Conservation (phyloP, 2,888 invertebrate genomes). For the Galerucella calmariensis region DNA sequence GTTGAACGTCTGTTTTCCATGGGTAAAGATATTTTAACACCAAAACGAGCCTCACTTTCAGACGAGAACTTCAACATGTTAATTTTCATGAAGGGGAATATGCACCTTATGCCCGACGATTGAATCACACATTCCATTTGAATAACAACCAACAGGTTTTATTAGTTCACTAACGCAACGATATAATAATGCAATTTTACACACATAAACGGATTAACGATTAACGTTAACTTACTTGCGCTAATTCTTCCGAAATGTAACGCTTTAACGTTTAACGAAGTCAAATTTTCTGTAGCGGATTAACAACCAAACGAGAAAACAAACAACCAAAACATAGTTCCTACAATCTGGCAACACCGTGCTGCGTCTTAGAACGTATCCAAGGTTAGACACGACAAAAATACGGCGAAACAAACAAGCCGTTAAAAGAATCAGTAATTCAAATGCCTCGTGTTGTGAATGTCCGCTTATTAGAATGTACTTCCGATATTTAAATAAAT, state of each 20-base stretch:
- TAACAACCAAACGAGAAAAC: background rate
- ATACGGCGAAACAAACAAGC: too few relatives aligned
- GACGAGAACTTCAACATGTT: slow-evolving; percentile 27
- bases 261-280: background rate
- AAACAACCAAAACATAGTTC: too few relatives aligned
- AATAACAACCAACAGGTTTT: slow-evolving; percentile 21
- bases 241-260: slow-evolving; percentile 21
- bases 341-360: too few relatives aligned
- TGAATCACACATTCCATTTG: background rate
- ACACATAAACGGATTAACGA: too few relatives aligned
- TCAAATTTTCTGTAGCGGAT: slow-evolving; percentile 22
- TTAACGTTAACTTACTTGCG: slow-evolving; percentile 10
- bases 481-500: too few relatives aligned
- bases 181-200: too few relatives aligned
- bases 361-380: too few relatives aligned
- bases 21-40: slow-evolving; percentile 8
- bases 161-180: slow-evolving; percentile 23
- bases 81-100: slow-evolving; percentile 24
- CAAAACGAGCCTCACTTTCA: slow-evolving; percentile 17
- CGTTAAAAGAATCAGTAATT: too few relatives aligned
- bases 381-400: too few relatives aligned
- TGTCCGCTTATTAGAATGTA: too few relatives aligned
- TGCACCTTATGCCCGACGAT: too few relatives aligned
- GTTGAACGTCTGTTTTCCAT: slow-evolving; percentile 1
- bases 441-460: too few relatives aligned